Percentiles rank a stretch among this genome's conserved stretches.
Conservation (phyloP, 1,140 invertebrate species). For the Anoplolepis gracilipes region DNA sequence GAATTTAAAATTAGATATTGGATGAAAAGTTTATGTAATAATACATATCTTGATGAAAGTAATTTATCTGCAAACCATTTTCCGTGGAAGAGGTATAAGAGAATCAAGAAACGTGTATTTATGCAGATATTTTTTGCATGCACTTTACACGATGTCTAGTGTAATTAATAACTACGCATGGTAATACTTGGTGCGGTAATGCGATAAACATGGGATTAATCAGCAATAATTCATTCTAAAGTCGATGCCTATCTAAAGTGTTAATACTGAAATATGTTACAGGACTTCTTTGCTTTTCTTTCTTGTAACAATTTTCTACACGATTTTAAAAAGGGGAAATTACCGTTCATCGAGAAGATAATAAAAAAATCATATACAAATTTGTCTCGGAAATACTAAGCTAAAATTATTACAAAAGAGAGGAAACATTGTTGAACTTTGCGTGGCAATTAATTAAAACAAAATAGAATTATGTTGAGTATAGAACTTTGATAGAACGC, state of each 20-base stretch:
- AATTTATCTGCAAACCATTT: background rate
- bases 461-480: background rate
- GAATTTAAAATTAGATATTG: background rate
- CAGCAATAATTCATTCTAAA: constrained; percentile 57
- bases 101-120: constrained; percentile 10
- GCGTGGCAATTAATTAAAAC: background rate
- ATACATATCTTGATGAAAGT: constrained; percentile 12
- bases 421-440: background rate
- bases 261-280: constrained; percentile 52
- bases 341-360: background rate
- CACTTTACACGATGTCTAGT: constrained; percentile 5
- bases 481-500: background rate
- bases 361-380: constrained; percentile 2
- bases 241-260: constrained; percentile 35
- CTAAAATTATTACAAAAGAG: constrained; percentile 1
- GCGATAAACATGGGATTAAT: constrained; percentile 40
- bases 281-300: background rate
- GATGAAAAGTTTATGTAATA: background rate
- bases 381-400: background rate
- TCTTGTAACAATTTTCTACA: background rate
- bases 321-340: background rate
- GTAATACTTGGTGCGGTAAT: constrained; percentile 23
- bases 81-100: background rate
- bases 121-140: constrained; percentile 8
- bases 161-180: constrained; percentile 47